Evolutionary conservation across 2,113 vertebrate genomes (phyloP).

Genomic region (Anas platyrhynchos): DNA sequence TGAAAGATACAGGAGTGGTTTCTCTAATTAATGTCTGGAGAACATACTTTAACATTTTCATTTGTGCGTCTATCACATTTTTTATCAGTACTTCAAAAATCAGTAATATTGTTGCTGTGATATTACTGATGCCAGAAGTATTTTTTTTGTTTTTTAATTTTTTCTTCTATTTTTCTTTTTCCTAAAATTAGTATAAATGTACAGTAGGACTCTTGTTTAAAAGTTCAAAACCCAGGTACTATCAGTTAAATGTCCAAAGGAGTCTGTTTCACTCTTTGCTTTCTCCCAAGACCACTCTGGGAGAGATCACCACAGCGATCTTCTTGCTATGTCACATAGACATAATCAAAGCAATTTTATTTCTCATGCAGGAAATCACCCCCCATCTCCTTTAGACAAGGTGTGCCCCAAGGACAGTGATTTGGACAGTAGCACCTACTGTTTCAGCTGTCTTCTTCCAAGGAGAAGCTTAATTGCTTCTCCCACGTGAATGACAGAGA

Average conservation of each 20-base stretch:
- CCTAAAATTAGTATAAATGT: not conserved
- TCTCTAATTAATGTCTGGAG: not conserved
- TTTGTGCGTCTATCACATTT: not conserved
- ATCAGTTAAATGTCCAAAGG: not conserved
- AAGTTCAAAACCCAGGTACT: not conserved
- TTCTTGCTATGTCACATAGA: not conserved
- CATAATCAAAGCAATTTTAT: not conserved
- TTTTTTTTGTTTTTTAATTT: not conserved
- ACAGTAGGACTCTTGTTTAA: not conserved
- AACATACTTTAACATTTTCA: not conserved
- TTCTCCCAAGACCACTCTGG: not conserved
- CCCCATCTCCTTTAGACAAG: not conserved
- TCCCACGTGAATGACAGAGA: not conserved
- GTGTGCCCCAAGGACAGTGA: not conserved
- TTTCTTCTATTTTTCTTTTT: not conserved
- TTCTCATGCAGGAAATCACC: not conserved
- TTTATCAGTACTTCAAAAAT: not conserved
- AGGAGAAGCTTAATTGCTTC: not conserved
- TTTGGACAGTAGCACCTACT: constrained; percentile 17
- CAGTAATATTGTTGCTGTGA: not conserved
- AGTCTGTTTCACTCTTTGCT: not conserved
- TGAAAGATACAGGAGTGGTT: not conserved
- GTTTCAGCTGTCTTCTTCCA: constrained; percentile 18
- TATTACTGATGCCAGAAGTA: rapidly evolving
- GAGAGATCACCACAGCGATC: not conserved